phyloP scores from a whole-genome alignment of 2,797 vertebrate genomes.

The Sebastes melanostomus region DNA sequence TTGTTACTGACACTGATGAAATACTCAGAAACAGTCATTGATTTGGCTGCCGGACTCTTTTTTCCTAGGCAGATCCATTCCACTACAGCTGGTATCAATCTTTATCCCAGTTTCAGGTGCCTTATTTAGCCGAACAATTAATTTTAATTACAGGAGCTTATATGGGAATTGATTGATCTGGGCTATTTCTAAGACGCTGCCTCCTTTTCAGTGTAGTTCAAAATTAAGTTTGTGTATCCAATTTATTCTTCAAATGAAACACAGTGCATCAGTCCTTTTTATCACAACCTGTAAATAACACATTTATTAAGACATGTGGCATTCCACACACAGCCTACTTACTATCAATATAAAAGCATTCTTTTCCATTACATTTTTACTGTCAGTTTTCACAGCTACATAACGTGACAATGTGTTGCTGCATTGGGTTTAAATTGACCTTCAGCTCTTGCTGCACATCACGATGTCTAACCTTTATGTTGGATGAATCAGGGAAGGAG shows the following conservation, averaged over 20 bases:
- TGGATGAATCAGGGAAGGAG: background rate
- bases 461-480: background rate
- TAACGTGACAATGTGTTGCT: background rate
- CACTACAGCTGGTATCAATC: constrained; percentile 63
- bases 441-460: background rate
- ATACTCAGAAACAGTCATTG: constrained; percentile 69
- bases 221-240: background rate
- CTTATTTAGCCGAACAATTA: constrained; percentile 66
- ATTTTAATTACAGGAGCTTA: constrained; percentile 68
- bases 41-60: constrained; percentile 52
- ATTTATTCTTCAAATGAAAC: background rate
- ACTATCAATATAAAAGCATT: background rate
- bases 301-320: background rate
- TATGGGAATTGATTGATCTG: constrained; percentile 64
- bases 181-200: background rate
- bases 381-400: background rate
- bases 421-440: background rate
- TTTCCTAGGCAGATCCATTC: constrained; percentile 57
- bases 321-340: background rate
- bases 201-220: background rate
- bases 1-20: constrained; percentile 71
- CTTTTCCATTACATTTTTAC: background rate
- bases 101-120: constrained; percentile 52
- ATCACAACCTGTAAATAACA: background rate
- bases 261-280: background rate